Conservation (phyloP, 2,888 invertebrate species). For the Congeria kusceri region DNA sequence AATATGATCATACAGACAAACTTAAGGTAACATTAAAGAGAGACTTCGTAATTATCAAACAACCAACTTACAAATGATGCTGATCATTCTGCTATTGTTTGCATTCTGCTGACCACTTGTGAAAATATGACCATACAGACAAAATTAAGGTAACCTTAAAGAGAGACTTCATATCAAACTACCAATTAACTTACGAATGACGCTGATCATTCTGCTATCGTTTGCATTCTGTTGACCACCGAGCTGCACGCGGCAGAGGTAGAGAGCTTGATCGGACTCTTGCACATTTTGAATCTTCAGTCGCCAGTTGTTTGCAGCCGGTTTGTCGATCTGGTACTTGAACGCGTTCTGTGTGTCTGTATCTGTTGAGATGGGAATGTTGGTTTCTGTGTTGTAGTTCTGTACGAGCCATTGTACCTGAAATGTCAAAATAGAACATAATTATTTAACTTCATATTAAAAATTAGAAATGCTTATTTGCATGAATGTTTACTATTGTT, state of each 20-base stretch:
- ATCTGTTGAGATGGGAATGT: constrained; percentile 70
- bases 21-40: too few relatives aligned
- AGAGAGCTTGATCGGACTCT: constrained; percentile 73
- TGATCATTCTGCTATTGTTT: constrained; percentile 62
- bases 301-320: constrained; percentile 78
- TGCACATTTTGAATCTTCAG: constrained; percentile 78
- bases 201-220: constrained; percentile 63
- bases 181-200: constrained; percentile 69
- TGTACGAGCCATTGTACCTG: constrained; percentile 67
- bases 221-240: constrained; percentile 72
- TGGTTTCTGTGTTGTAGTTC: constrained; percentile 39
- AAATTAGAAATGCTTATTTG: too few relatives aligned
- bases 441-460: too few relatives aligned
- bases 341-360: constrained; percentile 75
- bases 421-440: too few relatives aligned
- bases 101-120: constrained; percentile 74
- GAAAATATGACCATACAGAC: too few relatives aligned
- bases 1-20: too few relatives aligned
- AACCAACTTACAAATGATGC: constrained; percentile 68
- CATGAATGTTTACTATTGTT: too few relatives aligned
- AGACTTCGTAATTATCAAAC: too few relatives aligned
- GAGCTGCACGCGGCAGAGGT: constrained; percentile 77
- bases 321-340: constrained; percentile 77
- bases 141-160: too few relatives aligned
- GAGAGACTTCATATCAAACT: too few relatives aligned